A percentile compares a stretch with the other conserved stretches of the same genome.
Evolutionary conservation across 1,140 invertebrate genomes (phyloP).

Genomic region (Sesamia nonagrioides): DNA sequence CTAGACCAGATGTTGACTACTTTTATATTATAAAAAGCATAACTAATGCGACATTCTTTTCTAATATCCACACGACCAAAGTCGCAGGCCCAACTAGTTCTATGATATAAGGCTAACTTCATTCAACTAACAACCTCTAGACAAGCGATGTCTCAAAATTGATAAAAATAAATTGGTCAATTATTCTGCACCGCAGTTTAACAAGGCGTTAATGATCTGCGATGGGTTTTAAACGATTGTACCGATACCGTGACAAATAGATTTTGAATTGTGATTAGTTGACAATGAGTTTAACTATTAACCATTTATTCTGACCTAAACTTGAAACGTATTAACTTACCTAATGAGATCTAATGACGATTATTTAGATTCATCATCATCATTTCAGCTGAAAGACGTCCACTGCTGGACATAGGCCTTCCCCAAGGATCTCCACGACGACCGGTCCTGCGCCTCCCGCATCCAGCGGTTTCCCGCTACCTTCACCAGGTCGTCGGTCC

Average conservation of each 20-base stretch:
- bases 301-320: constrained; percentile 3
- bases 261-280: constrained; percentile 3
- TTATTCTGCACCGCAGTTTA: constrained; percentile 24
- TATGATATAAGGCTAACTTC: neutral
- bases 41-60: no score
- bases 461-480: no score
- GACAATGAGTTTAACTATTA: neutral
- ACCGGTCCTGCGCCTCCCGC: no score
- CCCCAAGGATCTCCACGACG: no score
- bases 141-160: constrained; percentile 21
- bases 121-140: neutral
- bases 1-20: no score
- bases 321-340: constrained; percentile 10
- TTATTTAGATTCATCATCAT: neutral
- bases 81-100: no score
- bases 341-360: constrained; percentile 5
- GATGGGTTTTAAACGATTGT: constrained; percentile 5
- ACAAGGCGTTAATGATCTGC: constrained; percentile 22
- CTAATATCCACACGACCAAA: no score
- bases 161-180: constrained; percentile 36
- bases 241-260: constrained; percentile 6
- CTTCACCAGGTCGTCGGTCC: no score
- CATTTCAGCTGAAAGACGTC: no score
- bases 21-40: no score
- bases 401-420: no score